A percentile compares a stretch with the other conserved stretches of the same genome.
phyloP scores from a whole-genome alignment of 2,113 vertebrate genomes.

The Passer montanus region DNA sequence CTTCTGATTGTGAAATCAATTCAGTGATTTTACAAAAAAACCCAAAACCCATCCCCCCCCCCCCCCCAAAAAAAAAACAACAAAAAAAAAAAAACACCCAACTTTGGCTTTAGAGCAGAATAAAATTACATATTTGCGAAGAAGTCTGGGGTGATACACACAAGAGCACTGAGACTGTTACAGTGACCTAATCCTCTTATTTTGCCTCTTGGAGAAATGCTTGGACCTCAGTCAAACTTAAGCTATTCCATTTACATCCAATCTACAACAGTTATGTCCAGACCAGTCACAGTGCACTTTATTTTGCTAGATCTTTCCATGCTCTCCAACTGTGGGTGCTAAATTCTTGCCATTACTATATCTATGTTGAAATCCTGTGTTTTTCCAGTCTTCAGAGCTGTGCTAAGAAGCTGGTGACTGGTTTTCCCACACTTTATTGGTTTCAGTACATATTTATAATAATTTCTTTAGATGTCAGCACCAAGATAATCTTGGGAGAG shows the following conservation, averaged over 20 bases:
- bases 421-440: neutral
- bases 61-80: no score
- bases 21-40: neutral
- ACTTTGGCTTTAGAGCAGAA: slow-evolving; percentile 2
- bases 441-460: neutral
- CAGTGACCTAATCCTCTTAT: slow-evolving; percentile 2
- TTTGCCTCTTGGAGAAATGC: neutral
- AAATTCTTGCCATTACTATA: neutral
- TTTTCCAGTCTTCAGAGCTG: neutral
- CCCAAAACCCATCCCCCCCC: no score
- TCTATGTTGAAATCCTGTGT: neutral
- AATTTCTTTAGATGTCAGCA: neutral
- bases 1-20: neutral
- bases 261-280: neutral
- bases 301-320: neutral
- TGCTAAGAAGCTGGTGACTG: neutral
- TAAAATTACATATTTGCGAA: neutral
- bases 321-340: neutral
- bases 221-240: neutral
- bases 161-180: neutral
- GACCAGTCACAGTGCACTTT: neutral
- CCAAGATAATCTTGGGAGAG: neutral
- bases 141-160: neutral
- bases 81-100: neutral
- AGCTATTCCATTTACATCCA: neutral